Conservation (phyloP, 2,113 vertebrate species). For the Orycteropus afer region DNA sequence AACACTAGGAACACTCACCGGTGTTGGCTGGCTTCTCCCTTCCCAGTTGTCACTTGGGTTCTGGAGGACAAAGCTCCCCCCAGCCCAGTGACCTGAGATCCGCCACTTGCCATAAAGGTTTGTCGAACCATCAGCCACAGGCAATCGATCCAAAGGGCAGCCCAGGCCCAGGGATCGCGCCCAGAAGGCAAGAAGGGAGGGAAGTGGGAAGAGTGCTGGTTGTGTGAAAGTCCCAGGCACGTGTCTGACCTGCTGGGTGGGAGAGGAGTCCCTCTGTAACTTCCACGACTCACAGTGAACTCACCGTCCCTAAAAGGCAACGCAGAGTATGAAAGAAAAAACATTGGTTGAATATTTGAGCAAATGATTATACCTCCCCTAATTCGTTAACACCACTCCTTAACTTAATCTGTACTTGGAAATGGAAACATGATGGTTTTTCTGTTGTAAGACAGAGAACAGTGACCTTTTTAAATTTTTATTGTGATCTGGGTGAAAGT, state of each 20-base stretch:
- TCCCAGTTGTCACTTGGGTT: not conserved
- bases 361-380: not conserved
- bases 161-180: too few relatives aligned
- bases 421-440: not conserved
- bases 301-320: too few relatives aligned
- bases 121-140: too few relatives aligned
- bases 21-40: not conserved
- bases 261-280: too few relatives aligned
- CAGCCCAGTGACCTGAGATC: not conserved
- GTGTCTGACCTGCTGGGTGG: too few relatives aligned
- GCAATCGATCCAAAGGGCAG: too few relatives aligned
- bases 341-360: not conserved
- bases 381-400: not conserved
- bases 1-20: not conserved
- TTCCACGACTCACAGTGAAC: too few relatives aligned
- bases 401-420: not conserved
- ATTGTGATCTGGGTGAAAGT: too few relatives aligned
- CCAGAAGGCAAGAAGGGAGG: too few relatives aligned
- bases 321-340: too few relatives aligned
- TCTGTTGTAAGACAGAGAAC: not conserved
- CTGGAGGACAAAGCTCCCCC: not conserved
- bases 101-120: not conserved
- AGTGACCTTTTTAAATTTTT: not conserved
- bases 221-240: too few relatives aligned
- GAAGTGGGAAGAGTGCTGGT: too few relatives aligned